Conservation (phyloP, 1,140 invertebrate genomes). For the Cryptotermes secundus region DNA sequence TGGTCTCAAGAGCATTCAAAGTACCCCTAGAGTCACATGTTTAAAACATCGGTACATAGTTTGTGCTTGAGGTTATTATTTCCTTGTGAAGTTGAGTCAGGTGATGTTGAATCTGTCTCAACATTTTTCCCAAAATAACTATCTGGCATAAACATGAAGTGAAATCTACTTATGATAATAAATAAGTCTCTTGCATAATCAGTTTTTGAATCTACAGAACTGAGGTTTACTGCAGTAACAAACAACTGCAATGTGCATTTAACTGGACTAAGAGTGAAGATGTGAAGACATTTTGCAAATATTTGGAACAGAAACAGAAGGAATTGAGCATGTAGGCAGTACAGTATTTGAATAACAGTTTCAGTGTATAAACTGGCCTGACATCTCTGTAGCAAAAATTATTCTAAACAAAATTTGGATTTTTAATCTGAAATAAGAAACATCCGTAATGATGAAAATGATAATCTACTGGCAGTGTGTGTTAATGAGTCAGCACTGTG, state of each 20-base stretch:
- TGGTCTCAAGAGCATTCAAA: slow-evolving; percentile 54
- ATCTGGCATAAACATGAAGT: not conserved
- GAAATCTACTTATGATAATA: not conserved
- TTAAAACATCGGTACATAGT: slow-evolving; percentile 39
- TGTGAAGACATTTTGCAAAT: not conserved
- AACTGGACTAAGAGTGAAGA: not conserved
- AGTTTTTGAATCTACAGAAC: not conserved
- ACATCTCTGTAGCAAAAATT: not conserved
- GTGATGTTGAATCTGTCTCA: not conserved
- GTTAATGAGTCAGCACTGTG: no score
- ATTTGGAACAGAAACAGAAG: not conserved
- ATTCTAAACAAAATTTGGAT: not conserved
- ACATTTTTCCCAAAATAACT: no score
- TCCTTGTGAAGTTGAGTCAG: not conserved
- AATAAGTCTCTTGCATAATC: not conserved
- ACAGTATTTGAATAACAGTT: not conserved
- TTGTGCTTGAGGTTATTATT: not conserved
- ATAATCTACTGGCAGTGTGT: no score
- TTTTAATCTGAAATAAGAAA: not conserved
- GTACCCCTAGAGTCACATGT: slow-evolving; percentile 60
- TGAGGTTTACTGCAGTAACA: not conserved
- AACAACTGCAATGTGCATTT: not conserved
- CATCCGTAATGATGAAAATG: no score
- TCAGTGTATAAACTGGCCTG: not conserved
- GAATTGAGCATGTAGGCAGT: not conserved